Evolutionary conservation across 2,113 vertebrate genomes (phyloP), one percentile per base, ranked within the genome.

Genomic region (Otolemur garnettii): DNA sequence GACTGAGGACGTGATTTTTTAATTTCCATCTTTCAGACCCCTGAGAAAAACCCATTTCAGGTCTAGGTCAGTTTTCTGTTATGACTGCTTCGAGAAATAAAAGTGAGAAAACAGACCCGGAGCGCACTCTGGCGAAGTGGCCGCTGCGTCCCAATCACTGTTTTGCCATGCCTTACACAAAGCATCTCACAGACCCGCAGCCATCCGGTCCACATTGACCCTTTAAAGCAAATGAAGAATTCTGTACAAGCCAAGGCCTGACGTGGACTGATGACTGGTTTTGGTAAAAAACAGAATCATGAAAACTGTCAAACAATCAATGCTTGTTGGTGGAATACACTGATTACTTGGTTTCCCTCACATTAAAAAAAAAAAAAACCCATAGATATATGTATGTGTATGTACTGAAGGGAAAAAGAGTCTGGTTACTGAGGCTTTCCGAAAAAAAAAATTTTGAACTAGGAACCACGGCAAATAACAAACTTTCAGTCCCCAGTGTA

Each of bases 11-110:
- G 62, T 89, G 93, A 91, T 83, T 87, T 96, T 96, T 93, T 95
- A 90, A 97, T 96, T 97, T 97, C 97, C 98, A 97, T 91, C 88
- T 96, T 95, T 94, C 89, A 92, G 98, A 98, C 90, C 98, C 53
- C 87, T 92, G 64, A 92, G 87, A 96, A 96, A 98, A 98, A 82
- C 0, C 17, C 72, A 94, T 28, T 74, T 97, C 85, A 84, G 95
- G 78, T 74, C 87, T 75, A 86, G 64, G 17, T 72, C 38, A 69
- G 89, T 82, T 82, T 78, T 80, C 90, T 91, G 91, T 95, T 97
- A 66, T 45, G 82, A 89, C 42, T 59, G 22, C 38, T 95, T 97
- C 95, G 97, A 88, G 96, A 95, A 97, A 93, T 95, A 93, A 93
- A 95, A 82, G 8, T 0, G 33, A 96, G 83, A 66, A 78, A 55